Conservation (phyloP, 2,888 invertebrate genomes). For the Anthrax anthrax region DNA sequence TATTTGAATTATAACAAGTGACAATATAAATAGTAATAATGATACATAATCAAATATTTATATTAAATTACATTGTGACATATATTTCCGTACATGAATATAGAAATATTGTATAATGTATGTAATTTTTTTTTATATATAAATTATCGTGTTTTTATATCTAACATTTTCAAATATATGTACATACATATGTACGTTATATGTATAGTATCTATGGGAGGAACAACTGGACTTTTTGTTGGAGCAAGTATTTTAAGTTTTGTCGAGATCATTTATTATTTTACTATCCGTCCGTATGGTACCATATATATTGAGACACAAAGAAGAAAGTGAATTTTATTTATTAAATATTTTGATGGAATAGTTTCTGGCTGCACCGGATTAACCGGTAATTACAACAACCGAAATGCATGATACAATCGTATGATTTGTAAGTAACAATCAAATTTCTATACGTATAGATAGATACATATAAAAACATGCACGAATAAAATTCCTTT, state of each 20-base stretch:
- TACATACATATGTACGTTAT: background rate
- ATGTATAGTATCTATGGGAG: slow-evolving; percentile 46
- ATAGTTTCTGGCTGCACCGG: background rate
- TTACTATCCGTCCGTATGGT: slow-evolving; percentile 33
- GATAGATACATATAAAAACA: too few relatives aligned
- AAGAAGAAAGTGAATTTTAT: slow-evolving; percentile 5
- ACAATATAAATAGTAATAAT: too few relatives aligned
- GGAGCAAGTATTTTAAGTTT: slow-evolving; percentile 53
- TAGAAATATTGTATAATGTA: too few relatives aligned
- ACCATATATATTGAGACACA: slow-evolving; percentile 18
- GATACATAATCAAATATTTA: too few relatives aligned
- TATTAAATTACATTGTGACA: too few relatives aligned
- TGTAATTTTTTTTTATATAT: too few relatives aligned
- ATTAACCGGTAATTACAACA: background rate
- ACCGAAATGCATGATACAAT: background rate
- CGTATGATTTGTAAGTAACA: background rate
- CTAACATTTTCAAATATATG: background rate
- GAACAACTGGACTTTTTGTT: slow-evolving; percentile 48
- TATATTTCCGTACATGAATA: too few relatives aligned
- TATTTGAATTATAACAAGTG: too few relatives aligned
- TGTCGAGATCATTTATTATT: slow-evolving; percentile 47
- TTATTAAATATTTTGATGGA: background rate
- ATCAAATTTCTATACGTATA: too few relatives aligned
- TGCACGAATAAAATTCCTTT: too few relatives aligned
- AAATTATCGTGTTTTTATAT: too few relatives aligned